Evolutionary conservation across 2,888 invertebrate genomes (phyloP).

Genomic region (Copidosoma aretas): DNA sequence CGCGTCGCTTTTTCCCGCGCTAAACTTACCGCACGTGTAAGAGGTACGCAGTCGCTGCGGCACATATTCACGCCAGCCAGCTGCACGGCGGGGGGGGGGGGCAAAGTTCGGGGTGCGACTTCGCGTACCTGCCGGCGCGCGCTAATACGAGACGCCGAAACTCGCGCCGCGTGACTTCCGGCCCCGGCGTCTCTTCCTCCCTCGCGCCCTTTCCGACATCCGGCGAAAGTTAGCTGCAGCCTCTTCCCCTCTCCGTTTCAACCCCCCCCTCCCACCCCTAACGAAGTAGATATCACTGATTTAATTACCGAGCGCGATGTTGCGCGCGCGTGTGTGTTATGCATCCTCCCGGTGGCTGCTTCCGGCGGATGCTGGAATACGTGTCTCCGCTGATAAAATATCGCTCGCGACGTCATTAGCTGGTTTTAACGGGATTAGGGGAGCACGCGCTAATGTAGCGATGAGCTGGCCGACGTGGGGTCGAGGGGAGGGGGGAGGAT

Average conservation of each 20-base stretch:
- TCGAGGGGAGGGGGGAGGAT: neutral
- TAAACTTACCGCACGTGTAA: neutral
- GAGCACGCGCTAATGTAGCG: neutral
- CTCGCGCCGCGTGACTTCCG: constrained; percentile 42
- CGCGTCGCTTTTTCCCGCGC: neutral
- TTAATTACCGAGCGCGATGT: constrained; percentile 44
- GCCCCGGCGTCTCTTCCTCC: constrained; percentile 1
- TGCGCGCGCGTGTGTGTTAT: neutral
- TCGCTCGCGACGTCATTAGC: constrained; percentile 21
- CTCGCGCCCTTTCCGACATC: constrained; percentile 29
- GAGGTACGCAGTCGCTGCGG: neutral
- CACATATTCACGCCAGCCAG: neutral
- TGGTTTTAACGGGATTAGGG: constrained; percentile 27
- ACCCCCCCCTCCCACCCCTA: constrained; percentile 15
- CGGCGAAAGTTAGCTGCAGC: constrained; percentile 48
- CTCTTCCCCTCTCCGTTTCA: constrained; percentile 8
- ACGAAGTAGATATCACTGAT: constrained; percentile 46
- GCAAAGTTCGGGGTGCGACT: constrained; percentile 18
- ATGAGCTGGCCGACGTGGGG: neutral
- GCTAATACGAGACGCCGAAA: constrained; percentile 34
- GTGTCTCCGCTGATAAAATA: constrained; percentile 16
- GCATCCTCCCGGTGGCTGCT: neutral
- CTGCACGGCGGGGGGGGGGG: neutral
- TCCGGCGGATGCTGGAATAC: constrained; percentile 9
- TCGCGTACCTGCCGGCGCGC: constrained; percentile 9